Conservation (phyloP, 2,888 invertebrate species). For the Hypolimnas misippus region DNA sequence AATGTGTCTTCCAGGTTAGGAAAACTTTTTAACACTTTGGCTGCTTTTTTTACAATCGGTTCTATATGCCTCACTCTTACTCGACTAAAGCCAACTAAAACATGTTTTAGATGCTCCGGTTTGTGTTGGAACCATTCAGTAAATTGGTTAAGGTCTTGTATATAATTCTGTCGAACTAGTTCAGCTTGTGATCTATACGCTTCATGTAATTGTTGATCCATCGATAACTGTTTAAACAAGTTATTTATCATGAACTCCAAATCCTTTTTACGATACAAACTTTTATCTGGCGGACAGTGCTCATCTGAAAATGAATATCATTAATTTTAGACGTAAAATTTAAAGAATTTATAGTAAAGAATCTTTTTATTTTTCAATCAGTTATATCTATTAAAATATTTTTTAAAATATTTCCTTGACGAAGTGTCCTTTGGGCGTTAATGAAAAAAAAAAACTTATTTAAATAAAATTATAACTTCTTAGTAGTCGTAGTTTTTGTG, state of each 20-base stretch:
- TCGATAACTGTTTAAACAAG: conserved; percentile 40
- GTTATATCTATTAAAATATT: too few relatives aligned
- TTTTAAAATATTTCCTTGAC: too few relatives aligned
- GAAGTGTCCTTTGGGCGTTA: too few relatives aligned
- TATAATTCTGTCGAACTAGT: conserved; percentile 42
- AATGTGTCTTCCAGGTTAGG: conserved; percentile 37
- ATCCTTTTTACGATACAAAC: conserved; percentile 48
- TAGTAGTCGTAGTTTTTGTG: too few relatives aligned
- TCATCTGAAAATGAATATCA: too few relatives aligned
- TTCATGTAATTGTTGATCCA: neutral
- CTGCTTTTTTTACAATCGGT: conserved; percentile 41
- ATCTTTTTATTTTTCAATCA: too few relatives aligned
- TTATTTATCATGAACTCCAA: conserved; percentile 49
- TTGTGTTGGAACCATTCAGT: conserved; percentile 43
- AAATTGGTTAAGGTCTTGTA: conserved; percentile 44
- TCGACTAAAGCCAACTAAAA: conserved; percentile 49
- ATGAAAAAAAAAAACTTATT: too few relatives aligned
- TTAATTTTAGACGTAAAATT: too few relatives aligned
- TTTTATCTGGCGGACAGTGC: conserved; percentile 40
- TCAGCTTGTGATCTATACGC: conserved; percentile 41
- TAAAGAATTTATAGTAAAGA: too few relatives aligned
- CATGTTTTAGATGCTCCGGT: conserved; percentile 54
- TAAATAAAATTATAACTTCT: too few relatives aligned
- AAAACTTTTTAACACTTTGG: conserved; percentile 40
- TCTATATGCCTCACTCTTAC: conserved; percentile 42